These are phyloP conservation scores for Heliconius eleuchia DNA, from an alignment of 1,140 invertebrate species.

Conservation along the genomic window DNA sequence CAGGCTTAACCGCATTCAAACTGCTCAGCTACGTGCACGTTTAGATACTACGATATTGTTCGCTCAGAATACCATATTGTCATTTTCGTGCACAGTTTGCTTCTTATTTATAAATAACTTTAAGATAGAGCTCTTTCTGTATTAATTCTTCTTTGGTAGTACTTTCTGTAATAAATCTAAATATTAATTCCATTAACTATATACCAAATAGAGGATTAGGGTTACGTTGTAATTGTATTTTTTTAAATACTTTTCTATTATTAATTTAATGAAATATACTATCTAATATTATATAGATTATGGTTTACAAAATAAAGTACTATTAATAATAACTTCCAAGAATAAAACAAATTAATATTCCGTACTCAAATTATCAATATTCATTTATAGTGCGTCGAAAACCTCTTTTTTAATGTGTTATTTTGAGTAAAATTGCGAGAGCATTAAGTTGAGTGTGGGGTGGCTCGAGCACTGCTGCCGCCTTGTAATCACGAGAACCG, in stretches of 20 bases:
- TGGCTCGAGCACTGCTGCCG: conserved; percentile 66
- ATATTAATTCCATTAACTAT: no score
- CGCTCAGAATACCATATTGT: conserved; percentile 6
- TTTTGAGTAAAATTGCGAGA: conserved; percentile 79
- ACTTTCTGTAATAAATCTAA: background rate
- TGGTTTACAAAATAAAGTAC: background rate
- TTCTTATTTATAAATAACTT: conserved; percentile 2
- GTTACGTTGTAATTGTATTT: no score
- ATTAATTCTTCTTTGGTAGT: background rate
- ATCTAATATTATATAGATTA: background rate
- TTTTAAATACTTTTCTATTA: background rate
- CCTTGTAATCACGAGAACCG: conserved; percentile 65
- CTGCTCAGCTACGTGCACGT: conserved; percentile 29
- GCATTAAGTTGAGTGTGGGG: conserved; percentile 79
- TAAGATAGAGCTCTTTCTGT: background rate
- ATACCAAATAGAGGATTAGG: no score
- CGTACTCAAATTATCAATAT: conserved; percentile 39
- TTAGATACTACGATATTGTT: conserved; percentile 15
- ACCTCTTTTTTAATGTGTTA: conserved; percentile 74
- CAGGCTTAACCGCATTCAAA: conserved; percentile 34
- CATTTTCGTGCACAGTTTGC: background rate
- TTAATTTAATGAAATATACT: no score
- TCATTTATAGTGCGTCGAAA: conserved; percentile 70
- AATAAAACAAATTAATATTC: conserved; percentile 24
- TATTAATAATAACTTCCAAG: background rate